Base-by-base conservation (phyloP, 2,113 vertebrate species). In the Campylomormyrus tamandua region DNA sequence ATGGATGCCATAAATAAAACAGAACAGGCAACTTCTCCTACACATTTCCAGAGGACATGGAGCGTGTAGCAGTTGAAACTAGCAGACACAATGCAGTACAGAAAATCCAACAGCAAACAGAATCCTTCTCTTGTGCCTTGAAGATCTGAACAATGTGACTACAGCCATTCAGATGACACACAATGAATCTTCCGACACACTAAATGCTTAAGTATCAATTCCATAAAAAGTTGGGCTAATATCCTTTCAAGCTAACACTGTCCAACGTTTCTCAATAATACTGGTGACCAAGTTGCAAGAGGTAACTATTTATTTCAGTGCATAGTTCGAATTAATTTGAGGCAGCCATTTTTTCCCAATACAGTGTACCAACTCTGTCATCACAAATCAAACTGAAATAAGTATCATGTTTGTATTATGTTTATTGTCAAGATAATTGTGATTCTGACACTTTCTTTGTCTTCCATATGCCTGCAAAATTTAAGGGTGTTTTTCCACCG, bases 181-280 rank as follows among this genome's bases (percentile, higher is more conserved):
- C 49, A 46, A 49, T 85, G 83, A 46, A 85, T 91, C 74, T 91
- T 87, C 58, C 11, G 3, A 39, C 88, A 89, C 62, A 24, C 87
- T 2, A 80, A 92, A 89, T 92, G 87, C 88, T 92, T 91, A 91
- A 92, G 90, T 91, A 87, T 88, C 52, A 9, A 35, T 31, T 87
- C 93, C 91, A 90, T 90, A 89, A 91, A 93, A 93, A 90, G 53
- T 91, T 91, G 91, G 86, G 80, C 91, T 84, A 83, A 91, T 92
- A 88, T 93, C 88, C 90, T 86, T 90, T 91, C 91, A 86, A 42
- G 85, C 88, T 52, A 90, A 92, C 92, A 92, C 91, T 88, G 89
- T 80, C 89, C 90, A 90, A 88, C 35, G 85, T 88, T 89, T 91
- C 77, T 9, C 83, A 74, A 91, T 90, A 83, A 89, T 58, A 89